Evolutionary conservation across 92 coral and sea anemone genomes (phyloP).

Genomic region (Epizoanthus rinbou): DNA sequence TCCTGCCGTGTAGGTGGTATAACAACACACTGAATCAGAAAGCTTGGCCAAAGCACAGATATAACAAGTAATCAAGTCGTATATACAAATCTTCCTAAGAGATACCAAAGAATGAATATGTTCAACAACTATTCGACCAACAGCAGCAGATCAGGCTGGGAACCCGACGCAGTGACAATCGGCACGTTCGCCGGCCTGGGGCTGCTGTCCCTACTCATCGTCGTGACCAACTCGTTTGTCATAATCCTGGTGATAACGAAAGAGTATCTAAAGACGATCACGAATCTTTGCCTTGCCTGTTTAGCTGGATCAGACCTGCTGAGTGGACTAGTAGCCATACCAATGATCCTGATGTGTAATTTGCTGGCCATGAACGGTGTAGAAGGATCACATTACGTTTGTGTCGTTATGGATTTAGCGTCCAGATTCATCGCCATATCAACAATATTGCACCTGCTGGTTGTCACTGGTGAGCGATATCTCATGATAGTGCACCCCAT

Average conservation of each 20-base stretch:
- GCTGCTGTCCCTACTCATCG: constrained; percentile 34
- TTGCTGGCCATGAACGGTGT: neutral
- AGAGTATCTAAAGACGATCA: constrained; percentile 58
- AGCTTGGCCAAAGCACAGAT: too few species aligned
- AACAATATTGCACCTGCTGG: constrained; percentile 68
- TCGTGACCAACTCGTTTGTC: constrained; percentile 64
- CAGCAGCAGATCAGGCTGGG: neutral
- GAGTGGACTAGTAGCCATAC: constrained; percentile 69
- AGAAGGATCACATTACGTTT: constrained; percentile 26
- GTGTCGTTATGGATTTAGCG: constrained; percentile 77
- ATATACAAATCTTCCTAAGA: too few species aligned
- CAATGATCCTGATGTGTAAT: constrained; percentile 68
- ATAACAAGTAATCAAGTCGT: too few species aligned
- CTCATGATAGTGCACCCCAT: constrained; percentile 69
- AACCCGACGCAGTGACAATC: neutral
- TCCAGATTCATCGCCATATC: constrained; percentile 77
- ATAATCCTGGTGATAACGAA: constrained; percentile 51
- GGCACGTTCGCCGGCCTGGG: constrained; percentile 26
- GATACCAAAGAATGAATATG: too few species aligned
- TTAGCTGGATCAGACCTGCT: constrained; percentile 75
- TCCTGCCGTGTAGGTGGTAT: too few species aligned
- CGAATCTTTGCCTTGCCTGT: constrained; percentile 77
- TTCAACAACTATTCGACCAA: neutral
- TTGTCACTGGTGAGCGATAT: constrained; percentile 74
- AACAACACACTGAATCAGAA: too few species aligned